Conservation (phyloP, 2,888 invertebrate genomes). For the Unio delphinus region DNA sequence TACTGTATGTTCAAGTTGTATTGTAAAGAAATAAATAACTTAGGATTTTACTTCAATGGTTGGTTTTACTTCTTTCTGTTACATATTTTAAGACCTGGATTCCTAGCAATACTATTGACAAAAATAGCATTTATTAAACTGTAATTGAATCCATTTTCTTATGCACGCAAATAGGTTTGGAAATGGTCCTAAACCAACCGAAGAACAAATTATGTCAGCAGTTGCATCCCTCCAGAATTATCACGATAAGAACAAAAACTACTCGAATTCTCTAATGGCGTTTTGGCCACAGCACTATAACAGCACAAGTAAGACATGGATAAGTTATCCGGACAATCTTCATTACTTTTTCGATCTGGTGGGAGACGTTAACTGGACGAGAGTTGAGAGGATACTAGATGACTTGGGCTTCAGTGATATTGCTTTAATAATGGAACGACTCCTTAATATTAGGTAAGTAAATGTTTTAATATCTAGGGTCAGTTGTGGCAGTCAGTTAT, state of each 20-base stretch:
- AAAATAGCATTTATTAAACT: too few species aligned
- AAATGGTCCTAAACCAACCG: slow-evolving; percentile 5
- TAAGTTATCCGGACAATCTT: slow-evolving; percentile 23
- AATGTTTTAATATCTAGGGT: too few species aligned
- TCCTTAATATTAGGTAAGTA: slow-evolving; percentile 16
- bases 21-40: too few species aligned
- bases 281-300: slow-evolving; percentile 55
- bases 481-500: too few species aligned
- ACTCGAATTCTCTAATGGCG: slow-evolving; percentile 40
- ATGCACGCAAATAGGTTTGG: not conserved
- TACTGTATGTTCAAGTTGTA: too few species aligned
- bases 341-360: slow-evolving; percentile 12
- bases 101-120: too few species aligned
- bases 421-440: slow-evolving; percentile 20
- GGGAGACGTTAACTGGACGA: slow-evolving; percentile 15
- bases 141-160: too few species aligned
- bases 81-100: too few species aligned
- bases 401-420: slow-evolving; percentile 19
- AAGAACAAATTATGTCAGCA: slow-evolving; percentile 7
- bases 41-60: too few species aligned
- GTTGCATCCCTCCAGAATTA: slow-evolving; percentile 31
- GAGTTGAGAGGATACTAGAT: slow-evolving; percentile 24
- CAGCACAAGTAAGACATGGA: slow-evolving; percentile 15
- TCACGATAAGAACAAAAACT: slow-evolving; percentile 39
- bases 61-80: too few species aligned